These are phyloP conservation scores for Tillus elongatus DNA, from an alignment of 2,888 invertebrate species.

Conservation along the genomic window DNA sequence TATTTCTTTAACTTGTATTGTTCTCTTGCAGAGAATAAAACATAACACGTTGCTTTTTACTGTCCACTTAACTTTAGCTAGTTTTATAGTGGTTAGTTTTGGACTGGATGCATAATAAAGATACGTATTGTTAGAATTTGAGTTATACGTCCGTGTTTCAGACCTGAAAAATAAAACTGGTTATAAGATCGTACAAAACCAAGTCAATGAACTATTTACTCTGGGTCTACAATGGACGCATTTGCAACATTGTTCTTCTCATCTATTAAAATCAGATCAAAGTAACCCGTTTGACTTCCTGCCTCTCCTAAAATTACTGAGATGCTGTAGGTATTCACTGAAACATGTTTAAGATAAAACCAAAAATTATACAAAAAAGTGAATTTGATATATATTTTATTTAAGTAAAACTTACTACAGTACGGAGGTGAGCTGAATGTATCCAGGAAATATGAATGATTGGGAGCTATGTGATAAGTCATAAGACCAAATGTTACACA, in stretches of 20 bases:
- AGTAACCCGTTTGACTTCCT: constrained; percentile 24
- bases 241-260: constrained; percentile 27
- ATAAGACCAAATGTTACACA: constrained; percentile 34
- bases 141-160: too few relatives aligned
- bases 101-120: constrained; percentile 33
- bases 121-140: constrained; percentile 25
- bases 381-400: neutral
- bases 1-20: constrained; percentile 28
- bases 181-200: too few relatives aligned
- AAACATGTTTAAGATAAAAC: neutral
- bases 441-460: constrained; percentile 33
- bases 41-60: constrained; percentile 27
- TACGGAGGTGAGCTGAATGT: constrained; percentile 32
- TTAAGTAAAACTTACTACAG: constrained; percentile 32
- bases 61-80: constrained; percentile 34
- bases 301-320: neutral
- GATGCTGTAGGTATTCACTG: constrained; percentile 2
- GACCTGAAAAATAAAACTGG: too few relatives aligned
- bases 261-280: constrained; percentile 34
- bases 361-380: constrained; percentile 7
- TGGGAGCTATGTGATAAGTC: constrained; percentile 23
- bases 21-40: constrained; percentile 27
- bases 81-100: constrained; percentile 26
- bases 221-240: constrained; percentile 23
- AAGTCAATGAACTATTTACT: constrained; percentile 25